Base-by-base conservation (phyloP, 2,888 invertebrate genomes). In the Chydorus sphaericus region DNA sequence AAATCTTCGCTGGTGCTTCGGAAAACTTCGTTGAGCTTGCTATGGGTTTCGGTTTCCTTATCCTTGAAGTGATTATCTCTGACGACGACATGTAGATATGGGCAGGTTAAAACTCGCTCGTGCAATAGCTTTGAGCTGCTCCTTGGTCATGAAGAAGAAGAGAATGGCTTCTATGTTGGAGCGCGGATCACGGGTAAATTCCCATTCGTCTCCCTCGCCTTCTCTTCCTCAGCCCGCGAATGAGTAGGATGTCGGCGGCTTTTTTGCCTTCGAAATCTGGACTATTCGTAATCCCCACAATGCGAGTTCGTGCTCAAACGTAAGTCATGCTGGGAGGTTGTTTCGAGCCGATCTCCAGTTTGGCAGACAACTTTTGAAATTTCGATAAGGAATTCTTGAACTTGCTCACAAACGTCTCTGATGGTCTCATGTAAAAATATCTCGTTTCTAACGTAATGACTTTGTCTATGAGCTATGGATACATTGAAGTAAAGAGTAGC, bases 361-460 rank as follows among this genome's bases (percentile, higher is more conserved):
- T n/a, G n/a, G n/a, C n/a, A n/a, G 10, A 11, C 2, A 44, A 26
- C 14, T 20, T 44, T 23, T 44, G 44, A 23, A 44, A 44, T 26
- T 23, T 20, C 59, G n/a, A n/a, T n/a, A n/a, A n/a, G n/a, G n/a
- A n/a, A n/a, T n/a, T n/a, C n/a, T n/a, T n/a, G n/a, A n/a, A n/a
- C n/a, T n/a, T n/a, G n/a, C n/a, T n/a, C n/a, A n/a, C n/a, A n/a
- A n/a, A n/a, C n/a, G n/a, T n/a, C n/a, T n/a, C n/a, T n/a, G n/a
- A n/a, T n/a, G n/a, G n/a, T n/a, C n/a, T n/a, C n/a, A n/a, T n/a
- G n/a, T n/a, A n/a, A n/a, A n/a, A 59, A 33, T 59, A 59, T 16
- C 63, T 39, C n/a, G 60, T 39, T 57, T 65, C 65, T 3, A 65
- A 48, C 10, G 58, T 53, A 31, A 64, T 56, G 8, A 63, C 44